Base-by-base conservation (phyloP, 2,797 vertebrate species). In the Oreonectes daqikongensis region DNA sequence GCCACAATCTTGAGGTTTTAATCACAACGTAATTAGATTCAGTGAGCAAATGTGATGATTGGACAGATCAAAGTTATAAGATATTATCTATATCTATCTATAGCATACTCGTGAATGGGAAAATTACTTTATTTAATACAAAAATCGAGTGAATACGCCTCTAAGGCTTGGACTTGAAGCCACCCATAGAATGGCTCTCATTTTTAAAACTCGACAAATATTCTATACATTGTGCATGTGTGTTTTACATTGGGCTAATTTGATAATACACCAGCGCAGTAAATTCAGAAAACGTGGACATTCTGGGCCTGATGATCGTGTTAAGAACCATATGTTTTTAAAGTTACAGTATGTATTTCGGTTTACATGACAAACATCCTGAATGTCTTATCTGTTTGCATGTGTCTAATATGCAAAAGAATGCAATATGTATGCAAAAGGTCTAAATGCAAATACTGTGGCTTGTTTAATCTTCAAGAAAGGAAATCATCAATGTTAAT, bases 21-120 rank as follows among this genome's bases (percentile, higher is more conserved):
- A 81, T 73, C 35, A 53, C 63, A n/a, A 42, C 84, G 10, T 69
- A 75, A 81, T 86, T 83, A 84, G 64, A 78, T 83, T 77, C 52
- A 79, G 69, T 30, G 77, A 52, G 50, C 8, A 12, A 5, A 60
- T 76, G 79, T 78, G 81, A 83, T 80, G 80, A 83, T 67, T 66
- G 18, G 59, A 67, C 18, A 55, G 68, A 71, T 65, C 18, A 79
- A 59, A 12, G 8, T 40, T n/a, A 72, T 71, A 53, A 80, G 50
- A 84, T 73, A 61, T 38, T 75, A 66, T 75, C 78, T 63, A 78
- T 76, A 63, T 60, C 55, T 53, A 65, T 17, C 64, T 14, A 17
- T 17, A 46, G 44, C 17, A 32, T 32, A 32, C 32, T 32, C 32
- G 32, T 32, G 32, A 5, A 35, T 35, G 32, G 32, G 8, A 8